Conservation (phyloP, 2,797 vertebrate genomes). For the Syncerus caffer region DNA sequence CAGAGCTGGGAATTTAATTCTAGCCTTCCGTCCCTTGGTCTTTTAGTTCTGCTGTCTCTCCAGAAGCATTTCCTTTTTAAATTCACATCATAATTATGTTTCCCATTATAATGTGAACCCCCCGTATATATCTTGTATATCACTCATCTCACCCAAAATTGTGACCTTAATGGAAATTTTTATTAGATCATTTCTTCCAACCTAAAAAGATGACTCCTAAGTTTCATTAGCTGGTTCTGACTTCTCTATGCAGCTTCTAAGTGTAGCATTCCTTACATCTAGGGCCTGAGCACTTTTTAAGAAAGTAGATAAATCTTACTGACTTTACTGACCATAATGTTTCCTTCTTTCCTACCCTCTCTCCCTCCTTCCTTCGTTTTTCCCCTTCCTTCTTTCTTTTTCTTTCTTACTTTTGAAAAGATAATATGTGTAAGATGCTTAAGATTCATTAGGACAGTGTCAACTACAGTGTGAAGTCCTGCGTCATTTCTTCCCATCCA, state of each 20-base stretch:
- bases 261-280: background rate
- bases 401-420: background rate
- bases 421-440: background rate
- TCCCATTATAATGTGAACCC: background rate
- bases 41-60: background rate
- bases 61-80: background rate
- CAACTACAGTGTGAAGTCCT: background rate
- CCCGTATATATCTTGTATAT: background rate
- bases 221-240: background rate
- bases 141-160: background rate
- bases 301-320: background rate
- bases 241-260: background rate
- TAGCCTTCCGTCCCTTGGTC: background rate
- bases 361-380: background rate
- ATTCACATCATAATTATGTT: background rate
- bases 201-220: background rate
- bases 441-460: background rate
- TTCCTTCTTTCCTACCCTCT: background rate
- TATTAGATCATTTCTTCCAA: background rate
- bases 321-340: background rate
- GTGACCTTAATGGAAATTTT: background rate
- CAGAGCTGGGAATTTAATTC: background rate
- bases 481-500: background rate
- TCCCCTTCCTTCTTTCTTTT: background rate
- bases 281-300: background rate